Percentiles rank a stretch among this genome's conserved stretches.
These are phyloP conservation scores for Todiramphus saurophagus DNA, from an alignment of 2,113 vertebrate genomes.

Conservation along the genomic window DNA sequence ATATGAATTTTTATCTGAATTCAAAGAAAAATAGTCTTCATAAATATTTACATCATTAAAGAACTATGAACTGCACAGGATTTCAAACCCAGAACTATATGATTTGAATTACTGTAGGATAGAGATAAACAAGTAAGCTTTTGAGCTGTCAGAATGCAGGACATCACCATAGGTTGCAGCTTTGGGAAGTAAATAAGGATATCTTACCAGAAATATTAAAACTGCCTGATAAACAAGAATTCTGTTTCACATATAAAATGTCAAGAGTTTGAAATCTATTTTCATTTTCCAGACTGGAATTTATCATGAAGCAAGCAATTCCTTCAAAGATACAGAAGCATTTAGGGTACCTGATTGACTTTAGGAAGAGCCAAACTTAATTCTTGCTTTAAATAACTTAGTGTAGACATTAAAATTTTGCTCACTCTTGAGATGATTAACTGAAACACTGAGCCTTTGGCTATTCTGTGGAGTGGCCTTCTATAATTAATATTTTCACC, in stretches of 20 bases:
- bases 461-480: not conserved
- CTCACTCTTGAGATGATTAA: not conserved
- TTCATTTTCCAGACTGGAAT: not conserved
- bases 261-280: not conserved
- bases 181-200: not conserved
- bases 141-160: not conserved
- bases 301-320: not conserved
- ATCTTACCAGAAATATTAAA: not conserved
- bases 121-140: not conserved
- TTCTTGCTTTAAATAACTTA: not conserved
- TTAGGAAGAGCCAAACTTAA: not conserved
- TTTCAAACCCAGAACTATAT: not conserved
- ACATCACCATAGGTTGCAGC: rapidly evolving
- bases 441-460: not conserved
- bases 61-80: not conserved
- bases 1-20: not conserved
- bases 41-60: not conserved
- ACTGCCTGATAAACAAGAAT: not conserved
- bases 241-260: not conserved
- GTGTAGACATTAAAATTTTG: not conserved
- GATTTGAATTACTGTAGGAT: not conserved
- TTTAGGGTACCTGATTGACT: not conserved
- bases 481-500: not conserved
- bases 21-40: not conserved
- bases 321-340: not conserved